Percentiles rank a stretch among this genome's conserved stretches.
Evolutionary conservation across 2,888 invertebrate genomes (phyloP).

Genomic region (Abrostola tripartita): DNA sequence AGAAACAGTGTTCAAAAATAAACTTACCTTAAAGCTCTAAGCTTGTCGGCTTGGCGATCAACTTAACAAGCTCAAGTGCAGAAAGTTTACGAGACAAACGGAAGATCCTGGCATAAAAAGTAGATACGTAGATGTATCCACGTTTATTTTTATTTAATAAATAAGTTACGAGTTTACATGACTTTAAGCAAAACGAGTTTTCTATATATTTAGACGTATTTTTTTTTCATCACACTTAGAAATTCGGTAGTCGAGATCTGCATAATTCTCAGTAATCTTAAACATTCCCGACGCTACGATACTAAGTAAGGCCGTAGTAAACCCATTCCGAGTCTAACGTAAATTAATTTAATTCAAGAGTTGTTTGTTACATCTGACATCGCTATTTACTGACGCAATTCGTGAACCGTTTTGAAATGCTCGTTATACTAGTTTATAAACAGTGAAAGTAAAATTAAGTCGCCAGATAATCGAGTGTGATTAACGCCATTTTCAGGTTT

Average conservation of each 20-base stretch:
- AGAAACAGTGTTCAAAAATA: background rate
- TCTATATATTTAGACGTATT: too few relatives aligned
- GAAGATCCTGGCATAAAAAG: too few relatives aligned
- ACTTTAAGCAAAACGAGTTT: too few relatives aligned
- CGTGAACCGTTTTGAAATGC: conserved; percentile 20
- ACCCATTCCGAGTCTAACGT: conserved; percentile 7
- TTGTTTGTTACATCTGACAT: conserved; percentile 8
- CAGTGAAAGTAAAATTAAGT: conserved; percentile 14
- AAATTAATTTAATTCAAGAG: conserved; percentile 14
- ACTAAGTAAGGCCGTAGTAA: conserved; percentile 3
- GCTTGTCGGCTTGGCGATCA: too few relatives aligned
- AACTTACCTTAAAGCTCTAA: too few relatives aligned
- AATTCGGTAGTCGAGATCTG: too few relatives aligned
- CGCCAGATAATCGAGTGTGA: conserved; percentile 18
- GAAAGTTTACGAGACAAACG: too few relatives aligned
- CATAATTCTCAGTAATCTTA: conserved; percentile 6
- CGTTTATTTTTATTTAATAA: too few relatives aligned
- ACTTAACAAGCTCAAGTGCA: too few relatives aligned
- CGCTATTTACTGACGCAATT: conserved; percentile 14
- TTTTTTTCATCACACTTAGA: too few relatives aligned
- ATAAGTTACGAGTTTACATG: too few relatives aligned
- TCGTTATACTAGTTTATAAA: conserved; percentile 13
- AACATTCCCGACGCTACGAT: conserved; percentile 13
- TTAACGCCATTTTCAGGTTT: conserved; percentile 12
- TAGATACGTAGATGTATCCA: too few relatives aligned